Evolutionary conservation across 2,797 vertebrate genomes (phyloP), one percentile per base, ranked within the genome.

Genomic region (Gymnoscopelus microlampas): DNA sequence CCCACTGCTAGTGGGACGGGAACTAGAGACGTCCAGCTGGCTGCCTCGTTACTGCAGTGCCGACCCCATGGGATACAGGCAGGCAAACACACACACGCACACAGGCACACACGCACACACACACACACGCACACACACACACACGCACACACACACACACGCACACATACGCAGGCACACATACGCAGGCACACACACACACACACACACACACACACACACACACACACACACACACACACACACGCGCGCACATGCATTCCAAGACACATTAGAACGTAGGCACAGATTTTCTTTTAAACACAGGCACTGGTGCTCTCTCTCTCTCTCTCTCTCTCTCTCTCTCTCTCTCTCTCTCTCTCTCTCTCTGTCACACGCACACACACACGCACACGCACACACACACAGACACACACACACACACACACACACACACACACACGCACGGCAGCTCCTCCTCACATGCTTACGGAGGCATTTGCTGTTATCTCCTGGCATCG

Each of bases 21-120:
- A 92, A 92, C 81, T 29, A 58, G 88, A 92, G 86, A 91, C 84
- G 74, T 86, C 84, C 89, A 91, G 89, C 87, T 90, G 90, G 87
- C 86, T 84, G 85, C 87, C 90, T 90, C 82, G 85, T 91, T 91
- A 89, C 77, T 84, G 87, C 78, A 39, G 26, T 29, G 26, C 69
- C 35, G 59, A 82, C 85, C 81, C 85, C 85, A 73, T 19, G 76
- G 70, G 88, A 84, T 68, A 71, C 79, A 74, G 79, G 72, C 66
- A 67, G 53, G 74, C 69, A 59, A 71, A 70, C 74, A 78, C 66
- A 68, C 68, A 74, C 83, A 81, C 71, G 70, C 79, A 74, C 80
- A 74, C 66, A 69, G 53, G 74, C 69, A 59, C 73, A 72, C 74
- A 78, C 69, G 66, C 68, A 74, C 83, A 81, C 79, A 83, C 81